A percentile compares a stretch with the other conserved stretches of the same genome.
Conservation (phyloP, 1,140 invertebrate species). For the Papilio dardanus region DNA sequence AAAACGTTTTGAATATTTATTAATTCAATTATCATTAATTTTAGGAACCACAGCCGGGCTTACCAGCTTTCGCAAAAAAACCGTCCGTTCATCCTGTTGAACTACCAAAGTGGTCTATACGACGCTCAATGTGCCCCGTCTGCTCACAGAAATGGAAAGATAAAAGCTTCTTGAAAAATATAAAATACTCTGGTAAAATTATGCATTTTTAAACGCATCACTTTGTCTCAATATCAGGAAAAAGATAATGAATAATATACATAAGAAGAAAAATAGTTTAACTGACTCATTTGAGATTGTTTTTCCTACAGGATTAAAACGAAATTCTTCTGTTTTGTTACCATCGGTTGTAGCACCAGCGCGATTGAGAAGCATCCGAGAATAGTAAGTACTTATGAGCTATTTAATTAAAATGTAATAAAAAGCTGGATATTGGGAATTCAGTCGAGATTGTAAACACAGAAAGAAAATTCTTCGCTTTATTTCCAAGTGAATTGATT, state of each 20-base stretch:
- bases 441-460: background rate
- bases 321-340: slow-evolving; percentile 61
- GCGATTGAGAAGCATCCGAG: slow-evolving; percentile 56
- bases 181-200: slow-evolving; percentile 66
- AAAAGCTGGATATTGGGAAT: background rate
- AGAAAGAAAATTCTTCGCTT: background rate
- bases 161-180: slow-evolving; percentile 60
- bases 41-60: slow-evolving; percentile 53
- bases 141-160: slow-evolving; percentile 77
- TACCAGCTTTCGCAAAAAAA: slow-evolving; percentile 61
- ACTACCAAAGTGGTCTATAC: slow-evolving; percentile 71
- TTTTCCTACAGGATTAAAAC: slow-evolving; percentile 74
- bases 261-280: background rate
- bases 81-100: slow-evolving; percentile 42
- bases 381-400: slow-evolving; percentile 64
- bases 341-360: slow-evolving; percentile 73
- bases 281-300: too few relatives aligned
- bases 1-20: too few relatives aligned
- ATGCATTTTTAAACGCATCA: background rate
- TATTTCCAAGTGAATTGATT: too few relatives aligned
- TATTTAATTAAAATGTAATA: background rate
- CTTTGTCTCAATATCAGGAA: background rate
- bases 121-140: slow-evolving; percentile 70
- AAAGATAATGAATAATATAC: too few relatives aligned
- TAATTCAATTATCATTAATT: slow-evolving; percentile 7